phyloP scores from a whole-genome alignment of 2,888 invertebrate genomes.

The Belgica antarctica region DNA sequence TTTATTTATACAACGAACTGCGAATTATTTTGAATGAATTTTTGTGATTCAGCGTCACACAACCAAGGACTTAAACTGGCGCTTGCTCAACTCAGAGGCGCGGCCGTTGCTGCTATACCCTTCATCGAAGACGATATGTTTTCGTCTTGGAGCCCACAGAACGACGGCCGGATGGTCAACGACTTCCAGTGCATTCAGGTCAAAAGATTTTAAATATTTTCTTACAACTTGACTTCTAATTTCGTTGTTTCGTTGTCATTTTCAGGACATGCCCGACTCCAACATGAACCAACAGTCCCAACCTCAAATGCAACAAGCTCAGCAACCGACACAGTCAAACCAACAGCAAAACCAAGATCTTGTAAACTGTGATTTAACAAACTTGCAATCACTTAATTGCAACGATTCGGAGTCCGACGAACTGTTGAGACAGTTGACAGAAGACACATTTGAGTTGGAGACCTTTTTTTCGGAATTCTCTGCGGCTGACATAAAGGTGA shows the following conservation, averaged over 20 bases:
- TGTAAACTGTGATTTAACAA: slow-evolving; percentile 50
- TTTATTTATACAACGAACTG: slow-evolving; percentile 24
- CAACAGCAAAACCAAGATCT: slow-evolving; percentile 47
- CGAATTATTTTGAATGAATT: slow-evolving; percentile 21
- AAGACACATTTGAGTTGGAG: slow-evolving; percentile 83
- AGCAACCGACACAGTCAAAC: slow-evolving; percentile 24
- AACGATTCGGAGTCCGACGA: slow-evolving; percentile 76
- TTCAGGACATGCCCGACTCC: slow-evolving; percentile 43
- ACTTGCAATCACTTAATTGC: slow-evolving; percentile 53
- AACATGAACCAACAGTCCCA: slow-evolving; percentile 44
- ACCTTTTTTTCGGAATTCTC: slow-evolving; percentile 76
- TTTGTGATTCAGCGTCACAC: neutral
- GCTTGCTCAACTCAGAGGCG: slow-evolving; percentile 49
- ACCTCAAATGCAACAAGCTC: slow-evolving; percentile 13
- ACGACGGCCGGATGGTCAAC: slow-evolving; percentile 84
- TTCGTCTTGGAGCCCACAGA: slow-evolving; percentile 90
- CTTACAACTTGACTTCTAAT: neutral
- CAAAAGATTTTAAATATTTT: slow-evolving; percentile 44
- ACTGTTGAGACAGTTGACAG: slow-evolving; percentile 76
- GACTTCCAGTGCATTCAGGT: slow-evolving; percentile 88
- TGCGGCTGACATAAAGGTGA: slow-evolving; percentile 69
- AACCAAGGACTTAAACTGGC: slow-evolving; percentile 35
- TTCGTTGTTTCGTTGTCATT: neutral
- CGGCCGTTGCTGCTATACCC: slow-evolving; percentile 70
- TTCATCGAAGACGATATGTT: slow-evolving; percentile 84